phyloP scores from a whole-genome alignment of 2,113 vertebrate genomes.

The Anas platyrhynchos region DNA sequence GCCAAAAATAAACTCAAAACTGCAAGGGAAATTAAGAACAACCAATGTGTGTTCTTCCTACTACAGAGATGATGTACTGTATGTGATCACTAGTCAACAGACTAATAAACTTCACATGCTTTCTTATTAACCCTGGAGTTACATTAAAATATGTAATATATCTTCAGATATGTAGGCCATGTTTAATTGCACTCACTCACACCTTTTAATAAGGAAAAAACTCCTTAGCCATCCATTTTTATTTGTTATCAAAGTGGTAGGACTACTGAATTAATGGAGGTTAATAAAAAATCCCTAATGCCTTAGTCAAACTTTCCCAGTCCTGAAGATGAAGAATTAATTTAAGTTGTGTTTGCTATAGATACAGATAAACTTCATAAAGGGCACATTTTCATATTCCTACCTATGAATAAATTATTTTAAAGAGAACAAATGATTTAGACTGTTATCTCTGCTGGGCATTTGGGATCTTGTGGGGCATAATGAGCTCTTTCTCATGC shows the following conservation, averaged over 20 bases:
- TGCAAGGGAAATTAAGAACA: background rate
- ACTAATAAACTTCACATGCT: conserved; percentile 5
- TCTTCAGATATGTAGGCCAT: conserved; percentile 37
- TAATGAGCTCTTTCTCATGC: conserved; percentile 50
- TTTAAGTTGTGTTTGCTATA: conserved; percentile 57
- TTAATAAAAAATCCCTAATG: conserved; percentile 64
- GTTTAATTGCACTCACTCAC: conserved; percentile 53
- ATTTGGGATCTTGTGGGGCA: conserved; percentile 42
- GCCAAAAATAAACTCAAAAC: conserved; percentile 25
- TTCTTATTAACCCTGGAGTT: conserved; percentile 36
- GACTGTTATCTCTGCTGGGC: conserved; percentile 45
- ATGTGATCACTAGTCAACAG: conserved; percentile 5
- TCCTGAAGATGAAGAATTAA: conserved; percentile 61
- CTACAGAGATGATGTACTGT: background rate
- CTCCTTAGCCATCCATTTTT: conserved; percentile 42
- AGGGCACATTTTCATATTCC: conserved; percentile 65
- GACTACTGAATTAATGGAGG: conserved; percentile 59
- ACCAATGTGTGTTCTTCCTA: conserved; percentile 3
- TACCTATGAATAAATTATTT: conserved; percentile 68
- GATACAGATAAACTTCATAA: conserved; percentile 70
- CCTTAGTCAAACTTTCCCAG: conserved; percentile 44
- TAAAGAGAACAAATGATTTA: conserved; percentile 65
- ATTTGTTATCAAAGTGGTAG: conserved; percentile 47
- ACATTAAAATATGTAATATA: conserved; percentile 35
- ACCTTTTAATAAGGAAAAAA: conserved; percentile 54